Percentiles rank a stretch among this genome's conserved stretches.
These are phyloP conservation scores for Cetonia aurata DNA, from an alignment of 2,888 invertebrate genomes.

Conservation along the genomic window DNA sequence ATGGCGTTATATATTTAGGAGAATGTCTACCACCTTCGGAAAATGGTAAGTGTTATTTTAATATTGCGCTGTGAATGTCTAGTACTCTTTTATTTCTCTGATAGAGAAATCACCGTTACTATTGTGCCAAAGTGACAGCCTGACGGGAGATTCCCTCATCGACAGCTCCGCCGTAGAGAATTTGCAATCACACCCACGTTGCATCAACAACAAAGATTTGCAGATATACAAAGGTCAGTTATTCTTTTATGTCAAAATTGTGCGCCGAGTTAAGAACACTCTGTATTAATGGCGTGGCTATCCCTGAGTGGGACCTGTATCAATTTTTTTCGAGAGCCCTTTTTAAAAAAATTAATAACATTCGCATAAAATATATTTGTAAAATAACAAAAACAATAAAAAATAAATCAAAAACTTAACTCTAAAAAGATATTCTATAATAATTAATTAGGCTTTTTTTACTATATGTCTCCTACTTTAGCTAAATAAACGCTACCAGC, in stretches of 20 bases:
- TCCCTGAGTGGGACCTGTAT: no score
- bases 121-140: conserved; percentile 73
- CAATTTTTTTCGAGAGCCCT: no score
- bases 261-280: not conserved
- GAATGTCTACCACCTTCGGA: conserved; percentile 90
- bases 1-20: conserved; percentile 73
- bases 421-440: no score
- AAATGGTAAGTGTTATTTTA: conserved; percentile 74
- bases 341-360: no score
- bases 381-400: no score
- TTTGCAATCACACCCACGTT: conserved; percentile 70
- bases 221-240: conserved; percentile 75
- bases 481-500: no score
- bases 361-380: no score
- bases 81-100: conserved; percentile 24
- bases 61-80: not conserved
- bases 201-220: conserved; percentile 77
- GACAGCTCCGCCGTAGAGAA: conserved; percentile 67
- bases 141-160: conserved; percentile 69
- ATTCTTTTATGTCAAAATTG: conserved; percentile 21
- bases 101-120: conserved; percentile 79
- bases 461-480: no score
- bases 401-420: no score
- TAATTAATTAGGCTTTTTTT: no score
- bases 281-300: no score